Percentiles rank a stretch among this genome's conserved stretches.
Evolutionary conservation across 2,888 invertebrate genomes (phyloP).

Genomic region (Phrixothrix hirtus): DNA sequence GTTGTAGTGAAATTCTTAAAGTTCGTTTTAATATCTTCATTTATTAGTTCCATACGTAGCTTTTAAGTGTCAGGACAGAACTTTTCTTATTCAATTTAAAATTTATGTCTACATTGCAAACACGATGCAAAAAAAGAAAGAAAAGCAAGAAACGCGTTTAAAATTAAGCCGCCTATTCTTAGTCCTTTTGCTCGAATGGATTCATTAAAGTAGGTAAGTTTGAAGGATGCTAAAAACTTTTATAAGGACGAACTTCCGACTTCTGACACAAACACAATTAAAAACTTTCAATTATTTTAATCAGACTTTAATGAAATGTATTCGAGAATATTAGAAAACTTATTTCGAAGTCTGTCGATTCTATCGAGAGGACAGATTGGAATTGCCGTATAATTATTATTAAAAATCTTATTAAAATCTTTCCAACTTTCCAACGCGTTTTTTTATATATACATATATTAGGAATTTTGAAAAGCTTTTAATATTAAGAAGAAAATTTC

Average conservation of each 20-base stretch:
- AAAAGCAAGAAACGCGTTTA: too few species aligned
- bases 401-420: background rate
- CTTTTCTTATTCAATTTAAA: background rate
- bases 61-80: background rate
- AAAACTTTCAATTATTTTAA: slow-evolving; percentile 37
- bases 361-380: background rate
- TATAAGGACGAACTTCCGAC: background rate
- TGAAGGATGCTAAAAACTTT: background rate
- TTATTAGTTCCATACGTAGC: background rate
- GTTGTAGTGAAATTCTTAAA: background rate
- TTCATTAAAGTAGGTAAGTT: background rate
- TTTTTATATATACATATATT: slow-evolving; percentile 3
- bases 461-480: slow-evolving; percentile 8
- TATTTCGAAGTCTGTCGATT: slow-evolving; percentile 7
- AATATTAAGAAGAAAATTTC: slow-evolving; percentile 16
- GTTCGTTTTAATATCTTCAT: background rate
- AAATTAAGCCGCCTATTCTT: background rate
- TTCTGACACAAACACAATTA: slow-evolving; percentile 31
- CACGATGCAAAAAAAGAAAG: background rate
- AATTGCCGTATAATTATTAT: background rate
- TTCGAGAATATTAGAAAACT: slow-evolving; percentile 28
- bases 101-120: background rate
- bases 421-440: background rate
- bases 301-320: slow-evolving; percentile 35
- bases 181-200: background rate